Evolutionary conservation across 1,140 invertebrate genomes (phyloP).

Genomic region (Apis mellifera): DNA sequence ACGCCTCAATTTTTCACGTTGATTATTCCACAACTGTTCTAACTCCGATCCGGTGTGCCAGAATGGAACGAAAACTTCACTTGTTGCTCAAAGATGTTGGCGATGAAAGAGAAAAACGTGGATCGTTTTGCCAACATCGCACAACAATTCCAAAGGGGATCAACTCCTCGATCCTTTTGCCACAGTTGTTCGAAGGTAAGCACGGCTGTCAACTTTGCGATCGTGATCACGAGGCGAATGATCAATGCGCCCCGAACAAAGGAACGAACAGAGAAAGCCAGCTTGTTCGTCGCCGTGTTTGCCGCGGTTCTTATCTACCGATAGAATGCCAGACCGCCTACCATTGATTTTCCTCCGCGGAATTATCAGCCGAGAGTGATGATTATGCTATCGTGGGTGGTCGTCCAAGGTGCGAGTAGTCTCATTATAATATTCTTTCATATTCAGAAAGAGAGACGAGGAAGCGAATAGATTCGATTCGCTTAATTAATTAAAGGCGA

Average conservation of each 20-base stretch:
- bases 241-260: conserved; percentile 60
- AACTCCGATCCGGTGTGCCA: not conserved
- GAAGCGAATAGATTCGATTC: not conserved
- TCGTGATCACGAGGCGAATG: conserved; percentile 43
- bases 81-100: conserved; percentile 43
- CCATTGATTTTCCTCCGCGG: conserved; percentile 7
- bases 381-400: conserved; percentile 56
- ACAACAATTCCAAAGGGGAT: not conserved
- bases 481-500: conserved; percentile 21
- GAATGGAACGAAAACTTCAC: conserved; percentile 47
- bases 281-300: conserved; percentile 29
- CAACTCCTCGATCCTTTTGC: conserved; percentile 17
- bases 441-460: too few relatives aligned
- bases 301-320: conserved; percentile 16
- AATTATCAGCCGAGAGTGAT: conserved; percentile 60
- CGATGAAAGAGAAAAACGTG: conserved; percentile 49
- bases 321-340: conserved; percentile 25
- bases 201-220: conserved; percentile 18
- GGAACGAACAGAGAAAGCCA: conserved; percentile 51
- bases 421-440: not conserved
- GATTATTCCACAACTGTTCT: not conserved
- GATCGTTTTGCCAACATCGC: not conserved
- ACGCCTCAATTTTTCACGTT: not conserved
- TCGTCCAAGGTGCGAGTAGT: conserved; percentile 40
- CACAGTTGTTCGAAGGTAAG: conserved; percentile 28